phyloP scores from a whole-genome alignment of 1,140 invertebrate species.

The Colletes gigas region DNA sequence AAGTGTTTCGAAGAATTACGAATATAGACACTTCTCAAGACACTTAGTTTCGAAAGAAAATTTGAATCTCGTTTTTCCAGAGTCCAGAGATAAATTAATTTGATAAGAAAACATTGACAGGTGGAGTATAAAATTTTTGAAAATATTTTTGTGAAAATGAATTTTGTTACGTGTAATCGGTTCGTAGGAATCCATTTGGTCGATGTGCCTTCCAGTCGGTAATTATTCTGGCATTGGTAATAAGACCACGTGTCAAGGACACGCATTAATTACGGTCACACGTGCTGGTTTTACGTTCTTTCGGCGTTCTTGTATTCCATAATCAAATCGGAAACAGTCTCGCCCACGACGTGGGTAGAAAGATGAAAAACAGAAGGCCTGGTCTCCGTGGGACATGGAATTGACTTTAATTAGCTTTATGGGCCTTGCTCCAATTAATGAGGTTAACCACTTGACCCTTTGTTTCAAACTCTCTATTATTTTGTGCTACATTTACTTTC shows the following conservation, averaged over 20 bases:
- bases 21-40: too few relatives aligned
- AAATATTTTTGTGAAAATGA: too few relatives aligned
- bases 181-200: conserved; percentile 18
- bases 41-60: too few relatives aligned
- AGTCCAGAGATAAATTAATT: too few relatives aligned
- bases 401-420: conserved; percentile 35
- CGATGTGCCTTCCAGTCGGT: conserved; percentile 32
- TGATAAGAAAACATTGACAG: too few relatives aligned
- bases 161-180: conserved; percentile 9
- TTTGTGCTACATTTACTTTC: conserved; percentile 29
- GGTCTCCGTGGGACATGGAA: conserved; percentile 2
- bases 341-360: too few relatives aligned
- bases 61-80: too few relatives aligned
- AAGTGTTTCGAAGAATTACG: too few relatives aligned
- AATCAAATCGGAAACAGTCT: neutral
- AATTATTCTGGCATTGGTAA: conserved; percentile 59
- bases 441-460: conserved; percentile 46
- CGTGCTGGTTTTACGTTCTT: conserved; percentile 33
- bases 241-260: conserved; percentile 60
- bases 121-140: too few relatives aligned
- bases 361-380: conserved; percentile 34
- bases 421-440: conserved; percentile 47
- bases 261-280: conserved; percentile 51
- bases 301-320: conserved; percentile 16
- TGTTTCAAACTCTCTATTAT: conserved; percentile 13